Percentiles rank a stretch among this genome's conserved stretches.
These are phyloP conservation scores for Acrocera orbiculus DNA, from an alignment of 2,888 invertebrate genomes.

Conservation along the genomic window DNA sequence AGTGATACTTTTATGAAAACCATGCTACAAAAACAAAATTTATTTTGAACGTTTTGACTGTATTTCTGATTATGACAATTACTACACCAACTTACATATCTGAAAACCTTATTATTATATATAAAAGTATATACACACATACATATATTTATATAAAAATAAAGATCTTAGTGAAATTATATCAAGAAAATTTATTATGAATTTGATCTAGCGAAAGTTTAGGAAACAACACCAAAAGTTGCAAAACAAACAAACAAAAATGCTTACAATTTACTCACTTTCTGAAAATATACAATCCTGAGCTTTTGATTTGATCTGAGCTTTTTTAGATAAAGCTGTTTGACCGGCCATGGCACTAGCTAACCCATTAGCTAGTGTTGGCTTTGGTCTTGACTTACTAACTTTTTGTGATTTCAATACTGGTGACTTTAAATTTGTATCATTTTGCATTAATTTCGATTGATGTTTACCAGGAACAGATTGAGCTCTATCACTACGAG, in stretches of 20 bases:
- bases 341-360: conserved; percentile 8
- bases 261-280: conserved; percentile 24
- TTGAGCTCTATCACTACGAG: conserved; percentile 32
- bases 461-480: conserved; percentile 23
- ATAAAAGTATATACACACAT: no score
- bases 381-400: conserved; percentile 18
- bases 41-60: no score
- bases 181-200: neutral
- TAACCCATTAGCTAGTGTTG: conserved; percentile 18
- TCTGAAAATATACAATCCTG: conserved; percentile 31
- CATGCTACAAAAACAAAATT: no score
- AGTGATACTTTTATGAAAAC: no score
- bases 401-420: conserved; percentile 18
- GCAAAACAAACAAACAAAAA: conserved; percentile 1
- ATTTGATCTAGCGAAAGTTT: neutral
- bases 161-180: neutral
- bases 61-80: no score
- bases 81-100: no score
- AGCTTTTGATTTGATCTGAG: conserved; percentile 16
- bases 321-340: conserved; percentile 1
- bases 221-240: conserved; percentile 8
- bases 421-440: conserved; percentile 19
- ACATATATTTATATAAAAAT: conserved; percentile 3
- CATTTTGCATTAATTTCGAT: conserved; percentile 22
- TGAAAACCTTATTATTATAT: no score